Percentiles rank a stretch among this genome's conserved stretches.
Evolutionary conservation across 2,113 vertebrate species (phyloP).

Genomic region (Crotalus horridus): DNA sequence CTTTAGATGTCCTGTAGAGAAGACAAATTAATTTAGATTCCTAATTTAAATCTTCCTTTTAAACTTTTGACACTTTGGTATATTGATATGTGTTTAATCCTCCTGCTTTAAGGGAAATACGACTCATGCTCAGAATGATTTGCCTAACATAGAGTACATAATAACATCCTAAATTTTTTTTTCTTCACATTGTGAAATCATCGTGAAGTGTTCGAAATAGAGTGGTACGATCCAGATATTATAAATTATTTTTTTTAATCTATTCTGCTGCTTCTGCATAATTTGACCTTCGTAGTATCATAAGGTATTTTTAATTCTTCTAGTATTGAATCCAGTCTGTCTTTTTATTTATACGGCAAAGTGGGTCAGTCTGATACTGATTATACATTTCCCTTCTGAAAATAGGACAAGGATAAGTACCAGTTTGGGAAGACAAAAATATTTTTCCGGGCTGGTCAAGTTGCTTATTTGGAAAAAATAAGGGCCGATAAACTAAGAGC

Average conservation of each 20-base stretch:
- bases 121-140: slow-evolving; percentile 8
- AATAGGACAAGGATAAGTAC: slow-evolving; percentile 96
- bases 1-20: not conserved
- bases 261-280: slow-evolving; percentile 39
- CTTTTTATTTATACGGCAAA: not conserved
- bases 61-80: not conserved
- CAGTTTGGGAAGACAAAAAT: slow-evolving; percentile 99
- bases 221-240: slow-evolving; percentile 34
- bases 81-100: not conserved
- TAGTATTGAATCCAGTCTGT: slow-evolving; percentile 42
- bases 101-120: not conserved
- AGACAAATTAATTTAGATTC: not conserved
- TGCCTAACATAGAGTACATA: slow-evolving; percentile 20
- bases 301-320: slow-evolving; percentile 46
- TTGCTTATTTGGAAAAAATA: slow-evolving; percentile 95
- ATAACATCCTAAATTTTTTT: not conserved
- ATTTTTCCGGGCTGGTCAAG: slow-evolving; percentile 98
- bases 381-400: slow-evolving; percentile 62
- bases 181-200: slow-evolving; percentile 44
- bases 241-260: slow-evolving; percentile 3
- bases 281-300: slow-evolving; percentile 36
- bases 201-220: slow-evolving; percentile 51
- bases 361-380: slow-evolving; percentile 45
- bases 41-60: not conserved
- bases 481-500: slow-evolving; percentile 91